A percentile compares a stretch with the other conserved stretches of the same genome.
Conservation (phyloP, 64 coral and sea anemone species). For the Orbicella faveolata region DNA sequence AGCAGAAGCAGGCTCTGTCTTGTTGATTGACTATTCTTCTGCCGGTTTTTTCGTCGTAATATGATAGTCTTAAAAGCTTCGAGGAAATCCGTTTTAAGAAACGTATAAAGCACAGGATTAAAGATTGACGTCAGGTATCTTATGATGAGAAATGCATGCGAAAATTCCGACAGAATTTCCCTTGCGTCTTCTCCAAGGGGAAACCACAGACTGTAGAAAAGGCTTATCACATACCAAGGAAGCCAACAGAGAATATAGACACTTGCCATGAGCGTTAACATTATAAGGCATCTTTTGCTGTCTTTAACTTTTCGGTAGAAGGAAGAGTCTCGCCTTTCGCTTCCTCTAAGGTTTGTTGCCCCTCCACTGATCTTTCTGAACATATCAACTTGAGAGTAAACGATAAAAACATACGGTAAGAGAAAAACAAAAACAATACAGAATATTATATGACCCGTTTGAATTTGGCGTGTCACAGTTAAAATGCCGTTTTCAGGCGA, state of each 20-base stretch:
- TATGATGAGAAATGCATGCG: constrained; percentile 40
- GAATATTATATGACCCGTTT: constrained; percentile 27
- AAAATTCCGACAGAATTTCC: neutral
- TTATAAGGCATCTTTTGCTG: constrained; percentile 8
- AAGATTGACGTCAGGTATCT: constrained; percentile 35
- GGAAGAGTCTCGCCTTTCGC: neutral
- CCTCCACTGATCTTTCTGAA: constrained; percentile 18
- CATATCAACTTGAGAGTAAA: constrained; percentile 45
- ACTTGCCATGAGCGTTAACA: constrained; percentile 41
- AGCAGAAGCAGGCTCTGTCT: neutral
- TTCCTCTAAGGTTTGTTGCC: neutral
- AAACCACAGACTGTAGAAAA: constrained; percentile 12
- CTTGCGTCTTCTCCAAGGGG: neutral
- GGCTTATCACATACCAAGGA: constrained; percentile 41
- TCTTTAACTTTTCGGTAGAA: neutral
- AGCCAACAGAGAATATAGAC: constrained; percentile 52
- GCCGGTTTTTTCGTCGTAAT: neutral
- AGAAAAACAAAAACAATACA: constrained; percentile 46
- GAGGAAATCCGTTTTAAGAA: constrained; percentile 54
- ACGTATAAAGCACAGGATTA: constrained; percentile 54
- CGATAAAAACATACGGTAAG: constrained; percentile 41
- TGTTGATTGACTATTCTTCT: neutral
- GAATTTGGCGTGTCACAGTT: neutral
- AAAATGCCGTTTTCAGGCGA: neutral
- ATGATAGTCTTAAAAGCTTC: constrained; percentile 2